Conservation (phyloP, 2,797 vertebrate species). For the Hafferia zeledoni region DNA sequence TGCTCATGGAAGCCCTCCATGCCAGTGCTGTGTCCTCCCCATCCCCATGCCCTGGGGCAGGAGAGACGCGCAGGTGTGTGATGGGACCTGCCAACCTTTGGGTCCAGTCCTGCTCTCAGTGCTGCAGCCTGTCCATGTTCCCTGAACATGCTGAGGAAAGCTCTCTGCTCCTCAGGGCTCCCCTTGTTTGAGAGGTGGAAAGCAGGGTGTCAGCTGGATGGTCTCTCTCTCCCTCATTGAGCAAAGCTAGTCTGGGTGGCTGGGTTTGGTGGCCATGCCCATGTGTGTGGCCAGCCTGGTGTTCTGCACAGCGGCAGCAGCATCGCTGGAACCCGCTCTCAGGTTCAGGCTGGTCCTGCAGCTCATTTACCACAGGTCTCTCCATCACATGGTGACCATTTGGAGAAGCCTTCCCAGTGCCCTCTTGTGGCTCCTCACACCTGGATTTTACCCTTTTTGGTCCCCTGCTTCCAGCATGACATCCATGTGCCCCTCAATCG, state of each 20-base stretch:
- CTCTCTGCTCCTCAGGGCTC: not conserved
- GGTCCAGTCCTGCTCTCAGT: not conserved
- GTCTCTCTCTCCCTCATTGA: accelerated
- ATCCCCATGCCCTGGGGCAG: too few relatives aligned
- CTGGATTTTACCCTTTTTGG: not conserved
- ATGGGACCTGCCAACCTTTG: not conserved
- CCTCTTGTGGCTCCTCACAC: not conserved
- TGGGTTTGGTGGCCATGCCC: not conserved
- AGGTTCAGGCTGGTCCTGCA: accelerated
- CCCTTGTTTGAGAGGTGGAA: not conserved
- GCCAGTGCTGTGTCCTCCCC: not conserved
- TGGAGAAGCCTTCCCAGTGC: not conserved
- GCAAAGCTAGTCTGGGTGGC: not conserved
- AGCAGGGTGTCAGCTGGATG: not conserved
- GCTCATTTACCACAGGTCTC: not conserved
- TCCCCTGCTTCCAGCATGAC: not conserved
- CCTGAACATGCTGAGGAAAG: not conserved
- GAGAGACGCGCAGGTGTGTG: not conserved
- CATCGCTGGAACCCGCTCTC: accelerated
- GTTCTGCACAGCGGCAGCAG: not conserved
- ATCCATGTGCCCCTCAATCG: accelerated
- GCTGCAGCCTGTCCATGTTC: not conserved
- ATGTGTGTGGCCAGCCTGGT: accelerated
- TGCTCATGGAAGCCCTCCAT: accelerated
- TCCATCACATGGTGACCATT: not conserved